A percentile compares a stretch with the other conserved stretches of the same genome.
Evolutionary conservation across 2,888 invertebrate genomes (phyloP).

Genomic region (Cryptus armator): DNA sequence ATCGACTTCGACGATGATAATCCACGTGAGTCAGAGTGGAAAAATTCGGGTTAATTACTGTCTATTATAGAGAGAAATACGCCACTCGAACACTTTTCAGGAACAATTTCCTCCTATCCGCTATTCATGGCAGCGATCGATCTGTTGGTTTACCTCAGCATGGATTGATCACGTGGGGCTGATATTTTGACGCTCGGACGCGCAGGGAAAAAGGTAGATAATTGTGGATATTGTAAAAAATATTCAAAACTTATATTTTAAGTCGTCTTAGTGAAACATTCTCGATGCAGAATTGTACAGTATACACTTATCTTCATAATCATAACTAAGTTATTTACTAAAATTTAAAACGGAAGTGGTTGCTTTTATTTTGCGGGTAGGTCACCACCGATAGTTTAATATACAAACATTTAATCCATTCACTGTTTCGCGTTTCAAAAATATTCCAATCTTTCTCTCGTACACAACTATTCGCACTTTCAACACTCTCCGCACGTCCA

Average conservation of each 20-base stretch:
- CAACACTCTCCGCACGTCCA: constrained; percentile 39
- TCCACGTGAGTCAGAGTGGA: constrained; percentile 72
- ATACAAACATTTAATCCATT: constrained; percentile 67
- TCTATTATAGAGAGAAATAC: background rate
- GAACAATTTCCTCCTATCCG: constrained; percentile 74
- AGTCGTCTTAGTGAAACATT: constrained; percentile 81
- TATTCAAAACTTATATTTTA: constrained; percentile 85
- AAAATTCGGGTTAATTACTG: background rate
- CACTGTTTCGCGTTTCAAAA: constrained; percentile 76
- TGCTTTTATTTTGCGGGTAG: constrained; percentile 16
- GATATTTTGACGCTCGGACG: constrained; percentile 20
- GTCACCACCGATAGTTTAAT: constrained; percentile 43
- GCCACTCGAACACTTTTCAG: constrained; percentile 56
- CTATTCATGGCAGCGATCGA: constrained; percentile 77
- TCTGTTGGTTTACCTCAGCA: constrained; percentile 75
- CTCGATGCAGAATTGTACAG: constrained; percentile 82
- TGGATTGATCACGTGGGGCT: constrained; percentile 65
- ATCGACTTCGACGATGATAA: constrained; percentile 71
- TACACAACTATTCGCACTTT: constrained; percentile 58
- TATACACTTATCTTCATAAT: constrained; percentile 79
- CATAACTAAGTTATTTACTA: constrained; percentile 77
- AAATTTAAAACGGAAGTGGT: constrained; percentile 74
- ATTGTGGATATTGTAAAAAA: constrained; percentile 81
- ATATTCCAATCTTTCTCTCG: constrained; percentile 74
- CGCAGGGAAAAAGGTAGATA: constrained; percentile 60